Percentiles rank a stretch among this genome's conserved stretches.
Conservation (phyloP, 2,113 vertebrate genomes). For the Cyprinus carpio region DNA sequence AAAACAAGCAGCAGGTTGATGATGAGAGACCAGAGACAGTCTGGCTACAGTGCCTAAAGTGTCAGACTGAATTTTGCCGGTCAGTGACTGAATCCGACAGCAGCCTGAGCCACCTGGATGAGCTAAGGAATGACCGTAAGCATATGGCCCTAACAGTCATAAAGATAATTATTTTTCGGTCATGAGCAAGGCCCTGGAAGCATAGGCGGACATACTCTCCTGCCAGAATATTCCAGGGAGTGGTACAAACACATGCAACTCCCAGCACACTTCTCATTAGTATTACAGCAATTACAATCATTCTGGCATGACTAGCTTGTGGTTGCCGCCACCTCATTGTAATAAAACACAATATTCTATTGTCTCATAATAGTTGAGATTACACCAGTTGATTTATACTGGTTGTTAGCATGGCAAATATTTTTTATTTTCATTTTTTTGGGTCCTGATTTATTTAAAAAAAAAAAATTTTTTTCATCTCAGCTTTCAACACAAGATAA, state of each 20-base stretch:
- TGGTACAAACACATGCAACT: background rate
- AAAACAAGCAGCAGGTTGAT: conserved; percentile 67
- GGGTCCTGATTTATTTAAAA: background rate
- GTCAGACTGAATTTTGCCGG: conserved; percentile 78
- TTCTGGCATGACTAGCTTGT: background rate
- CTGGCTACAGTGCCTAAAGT: conserved; percentile 84
- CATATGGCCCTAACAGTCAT: conserved; percentile 5
- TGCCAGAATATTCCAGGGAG: background rate
- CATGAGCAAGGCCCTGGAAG: background rate
- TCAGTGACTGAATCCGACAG: background rate
- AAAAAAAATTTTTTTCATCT: no score
- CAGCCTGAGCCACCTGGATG: conserved; percentile 17
- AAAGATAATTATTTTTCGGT: background rate
- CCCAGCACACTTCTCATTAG: background rate
- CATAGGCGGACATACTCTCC: background rate
- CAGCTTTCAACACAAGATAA: background rate
- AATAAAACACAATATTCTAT: background rate
- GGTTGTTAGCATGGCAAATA: background rate
- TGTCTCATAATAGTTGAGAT: background rate
- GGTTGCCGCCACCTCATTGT: background rate
- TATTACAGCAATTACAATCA: background rate
- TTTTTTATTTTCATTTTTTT: no score
- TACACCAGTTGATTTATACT: background rate
- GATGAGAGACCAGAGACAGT: conserved; percentile 52
- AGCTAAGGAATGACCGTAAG: conserved; percentile 13